Evolutionary conservation across 1,140 invertebrate genomes (phyloP).

Genomic region (Drosophila repleta): DNA sequence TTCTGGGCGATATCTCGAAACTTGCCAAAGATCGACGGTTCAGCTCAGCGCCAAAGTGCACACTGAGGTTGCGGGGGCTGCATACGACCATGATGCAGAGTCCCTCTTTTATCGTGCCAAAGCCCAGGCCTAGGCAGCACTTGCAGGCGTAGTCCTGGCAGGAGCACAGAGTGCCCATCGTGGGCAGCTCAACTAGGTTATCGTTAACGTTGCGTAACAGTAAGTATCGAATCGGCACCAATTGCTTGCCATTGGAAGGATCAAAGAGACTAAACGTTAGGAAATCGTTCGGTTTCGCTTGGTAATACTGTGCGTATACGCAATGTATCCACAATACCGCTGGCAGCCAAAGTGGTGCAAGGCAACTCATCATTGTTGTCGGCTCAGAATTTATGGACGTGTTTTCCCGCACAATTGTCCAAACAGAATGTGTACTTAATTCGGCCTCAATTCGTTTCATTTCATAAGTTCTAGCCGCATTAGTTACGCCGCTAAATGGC

Average conservation of each 20-base stretch:
- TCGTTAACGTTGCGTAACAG: slow-evolving; percentile 22
- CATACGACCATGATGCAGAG: slow-evolving; percentile 45
- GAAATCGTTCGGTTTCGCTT: background rate
- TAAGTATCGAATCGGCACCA: slow-evolving; percentile 34
- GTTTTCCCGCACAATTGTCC: slow-evolving; percentile 65
- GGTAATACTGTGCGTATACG: slow-evolving; percentile 34
- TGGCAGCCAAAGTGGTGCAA: slow-evolving; percentile 28
- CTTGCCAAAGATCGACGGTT: slow-evolving; percentile 44
- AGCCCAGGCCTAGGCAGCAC: slow-evolving; percentile 59
- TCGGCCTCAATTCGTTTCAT: slow-evolving; percentile 34
- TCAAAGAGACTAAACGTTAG: slow-evolving; percentile 42
- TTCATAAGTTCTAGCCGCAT: slow-evolving; percentile 25
- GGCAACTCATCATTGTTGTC: slow-evolving; percentile 45
- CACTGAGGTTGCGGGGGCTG: slow-evolving; percentile 32
- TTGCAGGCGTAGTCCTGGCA: slow-evolving; percentile 55
- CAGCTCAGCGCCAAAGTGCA: slow-evolving; percentile 45
- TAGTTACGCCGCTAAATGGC: slow-evolving; percentile 47
- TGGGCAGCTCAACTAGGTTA: slow-evolving; percentile 56
- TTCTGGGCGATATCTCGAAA: slow-evolving; percentile 47
- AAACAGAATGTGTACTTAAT: slow-evolving; percentile 58
- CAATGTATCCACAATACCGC: background rate
- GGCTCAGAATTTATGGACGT: slow-evolving; percentile 30
- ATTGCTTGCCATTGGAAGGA: slow-evolving; percentile 33
- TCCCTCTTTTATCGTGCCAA: slow-evolving; percentile 37
- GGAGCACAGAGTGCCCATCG: slow-evolving; percentile 53